These are phyloP conservation scores for Xenotilapia leptura DNA, from an alignment of 2,113 vertebrate genomes.

Conservation along the genomic window DNA sequence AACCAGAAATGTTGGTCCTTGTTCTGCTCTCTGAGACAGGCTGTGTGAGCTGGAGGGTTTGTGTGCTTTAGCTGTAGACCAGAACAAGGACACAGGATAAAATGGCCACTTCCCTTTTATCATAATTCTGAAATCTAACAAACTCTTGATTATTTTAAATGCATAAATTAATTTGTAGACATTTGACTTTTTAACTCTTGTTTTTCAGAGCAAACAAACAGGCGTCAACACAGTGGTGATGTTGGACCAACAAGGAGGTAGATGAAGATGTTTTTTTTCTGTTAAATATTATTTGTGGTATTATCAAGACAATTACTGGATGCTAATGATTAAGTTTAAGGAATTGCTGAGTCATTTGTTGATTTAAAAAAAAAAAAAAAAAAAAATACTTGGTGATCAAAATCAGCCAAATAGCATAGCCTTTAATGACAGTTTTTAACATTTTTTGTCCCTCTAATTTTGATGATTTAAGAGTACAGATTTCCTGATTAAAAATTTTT, in stretches of 20 bases:
- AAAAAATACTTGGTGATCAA: neutral
- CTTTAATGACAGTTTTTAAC: neutral
- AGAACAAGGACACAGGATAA: neutral
- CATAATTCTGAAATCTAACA: neutral
- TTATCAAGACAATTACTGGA: neutral
- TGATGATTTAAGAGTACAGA: neutral
- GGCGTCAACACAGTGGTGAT: constrained; percentile 87
- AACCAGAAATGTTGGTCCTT: neutral
- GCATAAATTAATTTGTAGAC: neutral
- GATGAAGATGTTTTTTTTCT: neutral
- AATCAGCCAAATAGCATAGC: neutral
- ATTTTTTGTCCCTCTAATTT: neutral
- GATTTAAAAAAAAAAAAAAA: neutral
- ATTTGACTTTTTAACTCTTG: neutral
- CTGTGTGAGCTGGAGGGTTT: neutral
- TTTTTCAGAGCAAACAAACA: constrained; percentile 79
- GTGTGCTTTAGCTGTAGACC: neutral
- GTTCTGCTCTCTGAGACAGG: neutral
- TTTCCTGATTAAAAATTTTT: neutral
- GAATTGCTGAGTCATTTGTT: neutral
- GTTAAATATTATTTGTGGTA: neutral
- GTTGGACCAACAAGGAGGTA: constrained; percentile 93
- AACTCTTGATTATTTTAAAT: neutral
- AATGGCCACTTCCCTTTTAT: neutral
- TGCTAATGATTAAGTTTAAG: neutral